Evolutionary conservation across 2,797 vertebrate genomes (phyloP).

Genomic region (Cynopterus sphinx): DNA sequence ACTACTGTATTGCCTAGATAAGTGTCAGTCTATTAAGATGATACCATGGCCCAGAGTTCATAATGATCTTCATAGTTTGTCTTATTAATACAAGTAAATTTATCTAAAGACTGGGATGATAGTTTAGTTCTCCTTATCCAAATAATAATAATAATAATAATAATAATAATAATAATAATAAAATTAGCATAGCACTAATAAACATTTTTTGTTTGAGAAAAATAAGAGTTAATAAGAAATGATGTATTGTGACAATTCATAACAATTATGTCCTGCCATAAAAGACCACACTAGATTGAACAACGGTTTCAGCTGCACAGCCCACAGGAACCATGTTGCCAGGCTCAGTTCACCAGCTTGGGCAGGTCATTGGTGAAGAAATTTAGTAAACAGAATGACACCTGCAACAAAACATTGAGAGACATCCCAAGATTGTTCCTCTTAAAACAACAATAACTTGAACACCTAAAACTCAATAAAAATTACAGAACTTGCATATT

Average conservation of each 20-base stretch:
- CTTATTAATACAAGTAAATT: not conserved
- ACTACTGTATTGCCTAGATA: not conserved
- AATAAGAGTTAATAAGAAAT: not conserved
- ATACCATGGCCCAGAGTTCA: not conserved
- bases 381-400: too few species aligned
- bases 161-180: not conserved
- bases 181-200: not conserved
- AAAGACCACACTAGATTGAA: not conserved
- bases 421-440: too few species aligned
- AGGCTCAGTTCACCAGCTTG: too few species aligned
- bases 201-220: not conserved
- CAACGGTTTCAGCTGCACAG: too few species aligned
- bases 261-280: conserved; percentile 1
- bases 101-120: not conserved
- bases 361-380: too few species aligned
- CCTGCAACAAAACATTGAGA: too few species aligned
- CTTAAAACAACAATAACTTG: too few species aligned
- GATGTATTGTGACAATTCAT: not conserved
- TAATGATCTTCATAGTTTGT: not conserved
- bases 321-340: too few species aligned
- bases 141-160: not conserved
- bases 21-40: not conserved
- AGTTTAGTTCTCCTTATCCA: not conserved
- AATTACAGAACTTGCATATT: too few species aligned
- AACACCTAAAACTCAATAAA: too few species aligned